Evolutionary conservation across 2,888 invertebrate genomes (phyloP).

Genomic region (Tanypteryx hageni): DNA sequence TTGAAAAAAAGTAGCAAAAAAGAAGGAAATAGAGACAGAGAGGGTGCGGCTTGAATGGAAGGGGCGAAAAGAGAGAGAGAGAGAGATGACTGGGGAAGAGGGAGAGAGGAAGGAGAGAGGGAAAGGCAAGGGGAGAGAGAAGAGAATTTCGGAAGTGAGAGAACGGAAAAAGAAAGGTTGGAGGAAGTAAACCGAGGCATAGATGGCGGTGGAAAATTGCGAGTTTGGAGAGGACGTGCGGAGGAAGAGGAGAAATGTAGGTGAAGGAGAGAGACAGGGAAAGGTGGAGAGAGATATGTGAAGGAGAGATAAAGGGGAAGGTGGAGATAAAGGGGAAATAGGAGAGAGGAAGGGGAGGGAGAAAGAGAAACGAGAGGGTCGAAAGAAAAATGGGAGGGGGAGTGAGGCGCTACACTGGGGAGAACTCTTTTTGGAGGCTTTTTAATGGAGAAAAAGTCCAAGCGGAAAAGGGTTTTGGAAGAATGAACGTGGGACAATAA

Average conservation of each 20-base stretch:
- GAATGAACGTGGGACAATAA: neutral
- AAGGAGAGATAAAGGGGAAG: neutral
- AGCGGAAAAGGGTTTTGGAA: neutral
- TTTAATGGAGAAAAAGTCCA: slow-evolving; percentile 3
- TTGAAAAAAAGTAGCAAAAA: neutral
- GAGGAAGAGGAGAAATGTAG: too few species aligned
- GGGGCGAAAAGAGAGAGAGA: neutral
- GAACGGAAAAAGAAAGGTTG: neutral
- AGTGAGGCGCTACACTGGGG: neutral
- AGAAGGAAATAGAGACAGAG: neutral
- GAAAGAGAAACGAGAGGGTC: too few species aligned
- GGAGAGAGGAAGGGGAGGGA: neutral
- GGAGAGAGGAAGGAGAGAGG: neutral
- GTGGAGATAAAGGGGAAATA: neutral
- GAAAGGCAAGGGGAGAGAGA: neutral
- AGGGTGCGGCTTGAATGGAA: neutral
- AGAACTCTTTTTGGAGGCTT: neutral
- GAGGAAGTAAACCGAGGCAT: too few species aligned
- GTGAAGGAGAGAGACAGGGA: too few species aligned
- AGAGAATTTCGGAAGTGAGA: neutral
- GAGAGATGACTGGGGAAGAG: neutral
- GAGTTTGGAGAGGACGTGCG: too few species aligned
- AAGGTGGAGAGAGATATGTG: too few species aligned
- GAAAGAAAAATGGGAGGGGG: neutral
- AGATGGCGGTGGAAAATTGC: too few species aligned